phyloP scores from a whole-genome alignment of 2,113 vertebrate species.

The Pollimyrus isidori region DNA sequence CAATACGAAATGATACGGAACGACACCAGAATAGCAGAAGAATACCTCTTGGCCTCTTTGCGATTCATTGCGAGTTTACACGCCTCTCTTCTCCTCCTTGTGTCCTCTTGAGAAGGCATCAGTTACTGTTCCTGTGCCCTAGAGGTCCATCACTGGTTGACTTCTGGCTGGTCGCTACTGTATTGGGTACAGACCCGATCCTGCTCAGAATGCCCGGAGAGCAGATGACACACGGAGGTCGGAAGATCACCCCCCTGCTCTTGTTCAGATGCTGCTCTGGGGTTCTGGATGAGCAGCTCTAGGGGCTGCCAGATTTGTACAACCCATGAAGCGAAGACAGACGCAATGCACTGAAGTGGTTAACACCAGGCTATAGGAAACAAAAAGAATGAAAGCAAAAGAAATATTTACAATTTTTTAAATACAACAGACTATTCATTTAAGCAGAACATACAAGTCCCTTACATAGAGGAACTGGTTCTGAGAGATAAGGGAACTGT shows the following conservation, averaged over 20 bases:
- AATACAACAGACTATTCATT: slow-evolving; percentile 17
- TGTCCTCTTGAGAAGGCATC: slow-evolving; percentile 46
- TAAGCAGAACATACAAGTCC: slow-evolving; percentile 55
- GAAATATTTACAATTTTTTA: neutral
- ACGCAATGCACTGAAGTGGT: neutral
- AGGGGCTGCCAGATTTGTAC: neutral
- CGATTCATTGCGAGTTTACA: slow-evolving; percentile 54
- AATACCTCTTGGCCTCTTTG: slow-evolving; percentile 31
- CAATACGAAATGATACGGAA: neutral
- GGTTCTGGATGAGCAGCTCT: neutral
- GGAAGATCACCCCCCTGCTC: neutral
- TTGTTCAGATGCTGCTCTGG: neutral
- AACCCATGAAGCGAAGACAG: neutral
- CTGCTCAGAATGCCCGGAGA: neutral
- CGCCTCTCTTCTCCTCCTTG: slow-evolving; percentile 40
- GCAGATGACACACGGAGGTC: neutral
- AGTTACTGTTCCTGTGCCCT: slow-evolving; percentile 31
- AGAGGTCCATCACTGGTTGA: slow-evolving; percentile 47
- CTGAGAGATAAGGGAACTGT: slow-evolving; percentile 67
- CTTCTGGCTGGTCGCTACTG: neutral
- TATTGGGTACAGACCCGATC: neutral
- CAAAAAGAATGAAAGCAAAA: neutral
- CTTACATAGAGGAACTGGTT: slow-evolving; percentile 66
- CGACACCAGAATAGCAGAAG: neutral
- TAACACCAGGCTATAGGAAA: neutral